These are phyloP conservation scores for Cancer borealis DNA, from an alignment of 2,888 invertebrate species.

Conservation along the genomic window DNA sequence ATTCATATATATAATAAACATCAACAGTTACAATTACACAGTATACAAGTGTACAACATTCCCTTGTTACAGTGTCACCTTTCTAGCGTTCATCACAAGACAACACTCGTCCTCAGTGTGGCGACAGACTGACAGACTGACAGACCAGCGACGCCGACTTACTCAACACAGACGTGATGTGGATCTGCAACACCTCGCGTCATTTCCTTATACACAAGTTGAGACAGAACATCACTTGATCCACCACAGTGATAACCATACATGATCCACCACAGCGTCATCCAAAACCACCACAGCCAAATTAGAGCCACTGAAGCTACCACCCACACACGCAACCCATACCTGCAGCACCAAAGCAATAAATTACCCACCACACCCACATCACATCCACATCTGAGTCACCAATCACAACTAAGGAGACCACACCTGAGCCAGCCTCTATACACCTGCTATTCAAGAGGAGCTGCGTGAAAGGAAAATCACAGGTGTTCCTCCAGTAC, in stretches of 20 bases:
- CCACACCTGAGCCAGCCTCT: background rate
- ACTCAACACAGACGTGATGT: background rate
- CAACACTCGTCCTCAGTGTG: background rate
- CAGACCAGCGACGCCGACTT: conserved; percentile 10
- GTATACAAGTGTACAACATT: background rate
- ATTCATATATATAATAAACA: background rate
- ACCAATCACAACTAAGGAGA: background rate
- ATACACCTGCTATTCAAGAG: conserved; percentile 18
- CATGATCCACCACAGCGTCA: background rate
- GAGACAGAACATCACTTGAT: background rate
- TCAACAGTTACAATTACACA: background rate
- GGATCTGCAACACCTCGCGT: background rate
- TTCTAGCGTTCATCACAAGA: background rate
- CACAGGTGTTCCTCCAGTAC: background rate
- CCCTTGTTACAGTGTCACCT: background rate
- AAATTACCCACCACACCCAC: background rate
- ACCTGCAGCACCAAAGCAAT: background rate
- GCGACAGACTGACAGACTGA: conserved; percentile 24
- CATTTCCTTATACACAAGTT: background rate
- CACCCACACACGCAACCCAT: background rate
- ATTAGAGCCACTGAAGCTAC: background rate
- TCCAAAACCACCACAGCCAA: background rate
- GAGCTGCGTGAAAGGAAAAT: background rate
- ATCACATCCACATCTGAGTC: background rate
- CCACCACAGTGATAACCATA: background rate